A percentile compares a stretch with the other conserved stretches of the same genome.
phyloP scores from a whole-genome alignment of 2,113 vertebrate genomes.

The Sceloporus undulatus region DNA sequence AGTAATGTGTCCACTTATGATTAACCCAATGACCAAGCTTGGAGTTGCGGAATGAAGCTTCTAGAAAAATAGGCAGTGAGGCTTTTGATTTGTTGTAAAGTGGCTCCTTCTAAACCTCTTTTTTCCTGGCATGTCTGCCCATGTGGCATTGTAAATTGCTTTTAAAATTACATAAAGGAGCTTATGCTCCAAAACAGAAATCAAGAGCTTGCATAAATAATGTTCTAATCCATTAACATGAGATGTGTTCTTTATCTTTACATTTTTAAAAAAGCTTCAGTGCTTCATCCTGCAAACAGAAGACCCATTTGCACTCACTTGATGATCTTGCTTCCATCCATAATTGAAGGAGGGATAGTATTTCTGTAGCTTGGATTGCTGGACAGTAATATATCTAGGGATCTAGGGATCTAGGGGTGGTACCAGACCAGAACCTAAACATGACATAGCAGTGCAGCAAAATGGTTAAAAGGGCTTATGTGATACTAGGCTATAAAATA shows the following conservation, averaged over 20 bases:
- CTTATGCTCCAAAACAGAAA: constrained; percentile 54
- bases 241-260: constrained; percentile 38
- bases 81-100: constrained; percentile 25
- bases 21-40: constrained; percentile 61
- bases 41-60: constrained; percentile 51
- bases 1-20: constrained; percentile 59
- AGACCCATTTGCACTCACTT: constrained; percentile 23
- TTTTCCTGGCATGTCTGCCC: constrained; percentile 34
- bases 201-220: constrained; percentile 47
- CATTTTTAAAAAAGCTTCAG: constrained; percentile 19
- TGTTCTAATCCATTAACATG: constrained; percentile 48
- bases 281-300: constrained; percentile 9
- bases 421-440: neutral
- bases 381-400: neutral
- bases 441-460: neutral
- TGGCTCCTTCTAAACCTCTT: neutral
- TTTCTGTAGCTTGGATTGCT: constrained; percentile 1
- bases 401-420: neutral
- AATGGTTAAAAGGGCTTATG: neutral
- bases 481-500: neutral
- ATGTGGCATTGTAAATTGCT: constrained; percentile 37
- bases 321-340: neutral
- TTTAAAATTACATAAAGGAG: constrained; percentile 53
- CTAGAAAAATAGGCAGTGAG: constrained; percentile 18
- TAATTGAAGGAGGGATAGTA: neutral